Evolutionary conservation across 2,797 vertebrate genomes (phyloP), one percentile per base, ranked within the genome.

Genomic region (Alauda arvensis): DNA sequence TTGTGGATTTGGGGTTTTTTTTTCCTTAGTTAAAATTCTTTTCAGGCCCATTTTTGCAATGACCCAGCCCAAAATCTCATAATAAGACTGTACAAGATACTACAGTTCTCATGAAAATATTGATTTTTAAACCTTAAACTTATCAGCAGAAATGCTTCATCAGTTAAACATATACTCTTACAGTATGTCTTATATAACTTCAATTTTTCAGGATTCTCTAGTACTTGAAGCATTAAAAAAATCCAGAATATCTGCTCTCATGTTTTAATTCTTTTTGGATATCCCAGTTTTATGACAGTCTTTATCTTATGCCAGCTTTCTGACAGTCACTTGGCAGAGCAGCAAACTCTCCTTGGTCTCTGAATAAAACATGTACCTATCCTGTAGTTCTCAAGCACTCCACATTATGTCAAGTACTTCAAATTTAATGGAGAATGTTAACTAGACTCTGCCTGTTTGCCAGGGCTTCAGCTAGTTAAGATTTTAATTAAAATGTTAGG

Each of bases 351-450:
- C 43, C 61, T 40, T 83, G 60, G 60, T 75, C 77, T 92, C 49
- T 93, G 91, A 95, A 93, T 93, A 92, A 96, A 93, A 93, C 66
- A 84, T 74, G 45, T 23, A 15, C 71, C 37, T 57, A 62, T 67
- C 61, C 31, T 72, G 61, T 74, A 83, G 59, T 45, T 88, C 91
- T 72, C 71, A 88, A 93, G 81, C 34, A 51, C 75, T 87, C 25
- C 20, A 42, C 46, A 62, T 91, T 91, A 90, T 85, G 53, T 75
- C 85, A 86, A 91, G 82, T 83, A n/a, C n/a, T 94, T 91, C 46
- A 69, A 1, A 76, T 88, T 70, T 61, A 81, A 79, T 85, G 53
- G 85, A 79, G 60, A 91, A 68, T 78, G 85, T 88, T 87, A 77
- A 82, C 24, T 70, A 26, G 29, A 14, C 57, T 57, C 45, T 91